Evolutionary conservation across 2,113 vertebrate genomes (phyloP), one percentile per base, ranked within the genome.

Genomic region (Callocephalon fimbriatum): DNA sequence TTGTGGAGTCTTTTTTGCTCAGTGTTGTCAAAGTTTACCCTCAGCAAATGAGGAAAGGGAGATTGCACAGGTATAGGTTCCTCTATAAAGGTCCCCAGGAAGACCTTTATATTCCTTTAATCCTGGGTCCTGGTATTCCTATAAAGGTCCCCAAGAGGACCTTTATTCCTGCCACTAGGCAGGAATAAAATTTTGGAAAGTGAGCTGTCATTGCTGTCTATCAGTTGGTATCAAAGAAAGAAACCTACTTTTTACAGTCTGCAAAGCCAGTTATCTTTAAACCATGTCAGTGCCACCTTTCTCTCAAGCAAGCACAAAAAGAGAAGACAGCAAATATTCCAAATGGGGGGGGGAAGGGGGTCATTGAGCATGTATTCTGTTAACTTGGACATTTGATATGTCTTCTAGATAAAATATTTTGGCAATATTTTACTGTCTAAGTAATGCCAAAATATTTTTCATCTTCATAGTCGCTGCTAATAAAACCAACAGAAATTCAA

Each of bases 401-500:
- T 66, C n/a, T 53, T 68, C 58, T 58, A 44, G 70, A 88, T 45
- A 14, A 3, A 79, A 40, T 72, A 66, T 78, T 87, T 87, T 75
- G 71, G 44, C 61, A 72, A 26, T 53, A 27, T 51, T 75, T 78
- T 63, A 20, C 59, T 68, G 20, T 37, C 22, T 94, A 65, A 86
- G 58, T 37, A 23, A 58, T 88, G 74, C 71, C 81, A 94, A 84
- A 91, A 32, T 6, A 29, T 79, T 90, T 78, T 72, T 44, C 25
- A n/a, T 71, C 53, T 88, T 83, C 7, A 1, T 32, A 54, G 59
- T 73, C n/a, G 27, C 45, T 62, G 38, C 21, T 80, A 70, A 75
- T 53, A 50, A 90, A 93, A 88, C 12, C 58, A 90, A 58, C 27
- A 73, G 77, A 79, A 93, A n/a, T 74, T 76, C 40, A 70, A 21